Percentiles rank a stretch among this genome's conserved stretches.
Conservation (phyloP, 1,140 invertebrate species). For the Dinothrombium tinctorium region DNA sequence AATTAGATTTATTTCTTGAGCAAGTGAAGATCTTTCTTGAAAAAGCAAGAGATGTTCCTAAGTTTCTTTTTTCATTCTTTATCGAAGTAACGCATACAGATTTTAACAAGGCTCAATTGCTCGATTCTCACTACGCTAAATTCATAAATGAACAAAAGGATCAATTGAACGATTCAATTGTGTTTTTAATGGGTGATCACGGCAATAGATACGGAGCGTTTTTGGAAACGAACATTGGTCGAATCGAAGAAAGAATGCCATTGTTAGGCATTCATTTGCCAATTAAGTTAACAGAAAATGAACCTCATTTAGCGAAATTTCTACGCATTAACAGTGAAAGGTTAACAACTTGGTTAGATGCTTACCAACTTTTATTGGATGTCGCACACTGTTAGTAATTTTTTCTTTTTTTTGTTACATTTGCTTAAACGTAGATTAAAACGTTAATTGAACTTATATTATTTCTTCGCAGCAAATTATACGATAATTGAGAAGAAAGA, state of each 20-base stretch:
- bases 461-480: neutral
- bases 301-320: slow-evolving; percentile 11
- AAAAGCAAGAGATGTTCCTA: slow-evolving; percentile 16
- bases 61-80: slow-evolving; percentile 6
- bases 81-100: slow-evolving; percentile 11
- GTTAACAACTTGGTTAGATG: slow-evolving; percentile 16
- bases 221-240: slow-evolving; percentile 15
- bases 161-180: slow-evolving; percentile 7
- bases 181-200: slow-evolving; percentile 11
- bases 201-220: slow-evolving; percentile 12
- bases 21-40: slow-evolving; percentile 16
- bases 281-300: slow-evolving; percentile 8
- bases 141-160: neutral
- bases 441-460: too few relatives aligned
- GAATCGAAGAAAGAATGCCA: slow-evolving; percentile 20
- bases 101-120: slow-evolving; percentile 8
- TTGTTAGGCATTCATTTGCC: slow-evolving; percentile 17
- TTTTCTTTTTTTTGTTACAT: too few relatives aligned
- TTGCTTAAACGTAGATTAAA: too few relatives aligned
- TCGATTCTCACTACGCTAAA: slow-evolving; percentile 8
- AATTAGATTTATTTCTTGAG: slow-evolving; percentile 13
- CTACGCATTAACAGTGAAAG: slow-evolving; percentile 6
- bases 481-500: neutral
- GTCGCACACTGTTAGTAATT: slow-evolving; percentile 10
- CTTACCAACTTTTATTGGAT: slow-evolving; percentile 16